A percentile compares a stretch with the other conserved stretches of the same genome.
Conservation (phyloP, 1,140 invertebrate genomes). For the Bombus vancouverensis region DNA sequence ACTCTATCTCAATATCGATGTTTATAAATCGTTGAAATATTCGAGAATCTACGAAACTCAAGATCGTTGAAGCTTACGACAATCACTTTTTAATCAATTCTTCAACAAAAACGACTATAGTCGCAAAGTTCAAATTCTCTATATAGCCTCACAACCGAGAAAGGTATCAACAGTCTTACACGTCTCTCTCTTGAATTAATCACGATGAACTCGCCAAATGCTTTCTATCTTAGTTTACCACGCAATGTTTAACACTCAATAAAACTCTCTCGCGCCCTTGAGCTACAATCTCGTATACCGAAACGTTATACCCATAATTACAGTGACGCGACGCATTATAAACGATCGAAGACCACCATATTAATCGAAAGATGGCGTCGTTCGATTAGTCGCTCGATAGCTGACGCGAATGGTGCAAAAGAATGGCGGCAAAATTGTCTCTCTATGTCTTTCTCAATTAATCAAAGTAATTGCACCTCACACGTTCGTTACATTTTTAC, state of each 20-base stretch:
- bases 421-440: not conserved
- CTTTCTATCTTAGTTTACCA: not conserved
- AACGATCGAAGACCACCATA: constrained; percentile 3
- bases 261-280: too few relatives aligned
- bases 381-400: not conserved
- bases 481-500: not conserved
- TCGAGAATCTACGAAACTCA: not conserved
- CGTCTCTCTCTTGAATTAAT: not conserved
- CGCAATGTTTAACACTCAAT: not conserved
- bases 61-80: not conserved
- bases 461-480: constrained; percentile 37
- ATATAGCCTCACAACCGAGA: not conserved
- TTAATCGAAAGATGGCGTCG: constrained; percentile 12
- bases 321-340: not conserved
- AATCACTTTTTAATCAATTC: not conserved
- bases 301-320: constrained; percentile 50
- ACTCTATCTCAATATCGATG: not conserved
- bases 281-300: not conserved
- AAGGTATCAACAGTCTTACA: not conserved
- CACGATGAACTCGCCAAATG: not conserved
- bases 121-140: not conserved
- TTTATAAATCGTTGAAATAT: not conserved
- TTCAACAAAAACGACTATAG: not conserved
- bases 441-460: constrained; percentile 18
- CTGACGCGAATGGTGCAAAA: not conserved